Evolutionary conservation across 2,797 vertebrate species (phyloP).

Genomic region (Halcyon chelicuti): DNA sequence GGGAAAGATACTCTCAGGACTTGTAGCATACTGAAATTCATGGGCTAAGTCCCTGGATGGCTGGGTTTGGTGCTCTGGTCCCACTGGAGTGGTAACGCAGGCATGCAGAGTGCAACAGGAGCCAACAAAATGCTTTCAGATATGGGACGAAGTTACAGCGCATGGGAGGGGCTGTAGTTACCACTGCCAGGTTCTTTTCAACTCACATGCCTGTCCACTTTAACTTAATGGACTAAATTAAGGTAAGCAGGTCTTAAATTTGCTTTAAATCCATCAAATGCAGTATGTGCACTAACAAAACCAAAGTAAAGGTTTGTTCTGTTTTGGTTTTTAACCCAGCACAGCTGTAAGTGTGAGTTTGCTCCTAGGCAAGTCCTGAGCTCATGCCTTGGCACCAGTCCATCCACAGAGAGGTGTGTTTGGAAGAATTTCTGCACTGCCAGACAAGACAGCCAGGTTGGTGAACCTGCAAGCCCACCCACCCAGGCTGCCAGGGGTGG

Average conservation of each 20-base stretch:
- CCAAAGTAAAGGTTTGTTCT: background rate
- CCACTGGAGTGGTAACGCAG: background rate
- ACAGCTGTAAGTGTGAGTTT: background rate
- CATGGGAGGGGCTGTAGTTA: background rate
- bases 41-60: background rate
- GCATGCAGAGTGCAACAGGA: background rate
- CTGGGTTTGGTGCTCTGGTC: background rate
- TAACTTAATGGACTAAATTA: background rate
- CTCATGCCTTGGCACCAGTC: background rate
- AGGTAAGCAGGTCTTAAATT: background rate
- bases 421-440: background rate
- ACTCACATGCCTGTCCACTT: background rate
- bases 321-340: background rate
- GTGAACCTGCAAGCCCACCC: background rate
- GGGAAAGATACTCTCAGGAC: background rate
- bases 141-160: background rate
- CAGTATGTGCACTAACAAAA: background rate
- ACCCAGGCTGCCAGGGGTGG: background rate
- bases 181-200: background rate
- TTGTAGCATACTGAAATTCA: background rate
- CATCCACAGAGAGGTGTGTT: rapidly evolving
- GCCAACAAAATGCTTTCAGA: background rate
- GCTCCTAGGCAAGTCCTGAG: background rate
- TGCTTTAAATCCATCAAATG: background rate
- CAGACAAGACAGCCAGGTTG: background rate